These are phyloP conservation scores for Haemorhous mexicanus DNA, from an alignment of 2,113 vertebrate genomes.

Conservation along the genomic window DNA sequence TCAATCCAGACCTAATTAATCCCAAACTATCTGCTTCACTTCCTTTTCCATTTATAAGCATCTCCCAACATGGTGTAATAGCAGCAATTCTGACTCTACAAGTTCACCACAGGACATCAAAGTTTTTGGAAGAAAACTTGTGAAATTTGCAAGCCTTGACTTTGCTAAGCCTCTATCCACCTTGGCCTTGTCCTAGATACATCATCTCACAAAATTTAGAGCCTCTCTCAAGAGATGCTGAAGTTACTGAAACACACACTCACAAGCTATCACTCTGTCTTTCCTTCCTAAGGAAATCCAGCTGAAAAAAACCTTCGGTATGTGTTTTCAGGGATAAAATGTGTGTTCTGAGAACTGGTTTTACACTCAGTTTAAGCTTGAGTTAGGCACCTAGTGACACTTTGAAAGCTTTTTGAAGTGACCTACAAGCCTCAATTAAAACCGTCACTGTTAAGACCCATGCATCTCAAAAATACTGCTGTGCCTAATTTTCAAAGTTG, in stretches of 20 bases:
- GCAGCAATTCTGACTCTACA: not conserved
- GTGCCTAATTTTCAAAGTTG: not conserved
- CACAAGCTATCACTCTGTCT: not conserved
- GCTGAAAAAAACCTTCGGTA: not conserved
- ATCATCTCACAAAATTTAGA: not conserved
- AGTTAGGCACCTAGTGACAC: not conserved
- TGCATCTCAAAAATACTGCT: not conserved
- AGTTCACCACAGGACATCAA: not conserved
- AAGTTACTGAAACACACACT: not conserved
- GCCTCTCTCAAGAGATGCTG: not conserved
- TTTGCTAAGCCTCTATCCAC: not conserved
- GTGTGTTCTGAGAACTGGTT: not conserved
- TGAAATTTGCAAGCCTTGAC: not conserved
- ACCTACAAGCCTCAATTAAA: not conserved
- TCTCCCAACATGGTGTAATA: not conserved
- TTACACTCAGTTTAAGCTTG: not conserved
- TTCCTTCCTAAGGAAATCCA: not conserved
- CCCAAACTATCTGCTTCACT: not conserved
- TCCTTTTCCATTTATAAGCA: not conserved
- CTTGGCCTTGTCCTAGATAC: slow-evolving; percentile 9
- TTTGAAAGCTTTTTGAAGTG: not conserved
- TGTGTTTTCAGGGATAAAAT: not conserved
- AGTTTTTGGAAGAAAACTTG: not conserved
- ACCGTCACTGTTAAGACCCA: not conserved
- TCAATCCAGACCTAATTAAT: not conserved